Conservation (phyloP, 2,797 vertebrate genomes). For the Pagetopsis macropterus region DNA sequence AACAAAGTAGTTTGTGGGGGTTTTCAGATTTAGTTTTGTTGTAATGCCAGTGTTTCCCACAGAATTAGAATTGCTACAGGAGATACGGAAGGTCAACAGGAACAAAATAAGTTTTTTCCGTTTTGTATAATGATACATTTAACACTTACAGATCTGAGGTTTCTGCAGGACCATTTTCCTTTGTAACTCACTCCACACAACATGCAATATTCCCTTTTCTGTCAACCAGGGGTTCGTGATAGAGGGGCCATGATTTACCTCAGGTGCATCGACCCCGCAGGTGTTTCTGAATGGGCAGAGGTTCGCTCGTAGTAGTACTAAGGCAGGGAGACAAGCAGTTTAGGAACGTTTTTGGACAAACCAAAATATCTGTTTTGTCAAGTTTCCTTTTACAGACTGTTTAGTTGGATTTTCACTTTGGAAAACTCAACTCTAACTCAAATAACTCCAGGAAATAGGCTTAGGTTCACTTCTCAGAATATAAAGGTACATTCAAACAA, state of each 20-base stretch:
- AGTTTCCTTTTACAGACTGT: constrained; percentile 68
- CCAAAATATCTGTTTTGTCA: constrained; percentile 61
- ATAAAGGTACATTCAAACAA: constrained; percentile 29
- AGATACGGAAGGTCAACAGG: background rate
- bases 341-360: constrained; percentile 38
- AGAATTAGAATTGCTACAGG: background rate
- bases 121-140: background rate
- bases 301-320: constrained; percentile 11
- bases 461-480: constrained; percentile 28
- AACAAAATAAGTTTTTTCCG: background rate
- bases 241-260: constrained; percentile 53
- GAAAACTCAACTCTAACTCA: constrained; percentile 41
- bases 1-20: background rate
- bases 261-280: constrained; percentile 36
- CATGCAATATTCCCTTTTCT: constrained; percentile 70
- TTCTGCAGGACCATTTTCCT: constrained; percentile 66
- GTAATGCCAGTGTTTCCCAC: background rate
- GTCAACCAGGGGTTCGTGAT: constrained; percentile 59
- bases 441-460: constrained; percentile 53
- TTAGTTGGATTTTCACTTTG: constrained; percentile 50
- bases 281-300: constrained; percentile 28
- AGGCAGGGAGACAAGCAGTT: constrained; percentile 24
- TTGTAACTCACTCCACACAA: constrained; percentile 49
- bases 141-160: constrained; percentile 18
- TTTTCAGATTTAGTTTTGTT: background rate